A percentile compares a stretch with the other conserved stretches of the same genome.
These are phyloP conservation scores for Drosophila formosana DNA, from an alignment of 2,888 invertebrate genomes.

Conservation along the genomic window DNA sequence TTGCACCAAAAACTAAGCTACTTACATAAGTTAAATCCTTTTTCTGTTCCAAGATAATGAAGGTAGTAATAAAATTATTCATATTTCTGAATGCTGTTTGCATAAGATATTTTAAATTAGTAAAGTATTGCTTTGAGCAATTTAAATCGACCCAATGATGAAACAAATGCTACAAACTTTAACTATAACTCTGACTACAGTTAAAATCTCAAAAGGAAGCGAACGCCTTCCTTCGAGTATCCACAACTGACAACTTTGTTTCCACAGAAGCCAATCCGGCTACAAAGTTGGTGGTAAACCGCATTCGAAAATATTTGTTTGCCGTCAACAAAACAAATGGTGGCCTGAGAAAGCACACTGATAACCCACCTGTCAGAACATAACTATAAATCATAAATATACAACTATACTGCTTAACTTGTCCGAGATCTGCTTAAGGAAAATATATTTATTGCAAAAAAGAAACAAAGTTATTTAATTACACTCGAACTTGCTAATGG, in stretches of 20 bases:
- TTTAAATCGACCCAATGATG: neutral
- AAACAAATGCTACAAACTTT: neutral
- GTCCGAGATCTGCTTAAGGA: neutral
- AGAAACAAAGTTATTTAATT: neutral
- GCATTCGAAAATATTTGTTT: slow-evolving; percentile 10
- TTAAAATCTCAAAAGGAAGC: neutral
- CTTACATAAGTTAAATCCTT: too few relatives aligned
- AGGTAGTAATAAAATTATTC: too few relatives aligned
- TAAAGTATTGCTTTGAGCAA: neutral
- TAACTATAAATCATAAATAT: slow-evolving; percentile 12
- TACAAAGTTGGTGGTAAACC: slow-evolving; percentile 24
- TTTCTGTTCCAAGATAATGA: too few relatives aligned
- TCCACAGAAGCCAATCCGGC: slow-evolving; percentile 5
- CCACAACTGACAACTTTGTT: neutral
- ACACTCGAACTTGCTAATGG: neutral
- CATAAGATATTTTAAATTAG: too few relatives aligned
- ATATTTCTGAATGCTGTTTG: neutral
- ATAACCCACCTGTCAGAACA: slow-evolving; percentile 8
- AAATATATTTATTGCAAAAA: neutral
- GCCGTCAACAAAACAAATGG: slow-evolving; percentile 14
- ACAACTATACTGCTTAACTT: neutral
- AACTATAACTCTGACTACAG: neutral
- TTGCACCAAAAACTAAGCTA: neutral
- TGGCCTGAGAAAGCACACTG: slow-evolving; percentile 3
- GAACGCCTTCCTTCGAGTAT: too few relatives aligned